Evolutionary conservation across 1,140 invertebrate genomes (phyloP), one percentile per base, ranked within the genome.

Genomic region (Trachymyrmex septentrionalis): DNA sequence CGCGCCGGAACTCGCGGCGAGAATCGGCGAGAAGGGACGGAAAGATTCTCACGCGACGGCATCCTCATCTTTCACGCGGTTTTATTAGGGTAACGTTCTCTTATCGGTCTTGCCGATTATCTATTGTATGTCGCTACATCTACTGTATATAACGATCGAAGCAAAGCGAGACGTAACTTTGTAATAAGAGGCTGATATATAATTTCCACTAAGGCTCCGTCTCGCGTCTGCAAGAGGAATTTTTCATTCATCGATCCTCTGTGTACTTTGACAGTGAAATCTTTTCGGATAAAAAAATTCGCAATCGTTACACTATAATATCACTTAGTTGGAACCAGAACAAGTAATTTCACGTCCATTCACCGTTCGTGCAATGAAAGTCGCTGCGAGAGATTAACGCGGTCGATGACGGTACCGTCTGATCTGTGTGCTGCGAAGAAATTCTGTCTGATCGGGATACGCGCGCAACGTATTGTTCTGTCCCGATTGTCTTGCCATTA

Each of bases 31-130:
- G 38, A 24, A 24, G 66, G 21, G 10, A 48, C 66, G 6, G 38
- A 19, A 7, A 69, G 38, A 48, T 69, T 69, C 66, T 69, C 66
- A 69, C 21, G 38, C 66, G 66, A 19, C 64, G 30, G 64, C 24
- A 67, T 24, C 66, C n/a, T 21, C 30, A 38, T 38, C 34, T 67
- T 67, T 44, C 64, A 34, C 63, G 64, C 9, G 30, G 6, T 34
- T 34, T 34, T 10, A 64, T 66, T n/a, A 38, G 30, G 1, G 30
- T 38, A 38, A 34, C 66, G 2, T 50, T 44, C 34, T 44, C 4
- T 4, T 2, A 10, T 67, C 30, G 30, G 10, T 38, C 44, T 48
- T 16, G 48, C 38, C 38, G 38, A 50, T 24, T 50, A 50, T 69
- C 66, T 21, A n/a, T n/a, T n/a, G n/a, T n/a, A n/a, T n/a, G 4